phyloP scores from a whole-genome alignment of 2,797 vertebrate genomes.

The Pangasius krempfi region DNA sequence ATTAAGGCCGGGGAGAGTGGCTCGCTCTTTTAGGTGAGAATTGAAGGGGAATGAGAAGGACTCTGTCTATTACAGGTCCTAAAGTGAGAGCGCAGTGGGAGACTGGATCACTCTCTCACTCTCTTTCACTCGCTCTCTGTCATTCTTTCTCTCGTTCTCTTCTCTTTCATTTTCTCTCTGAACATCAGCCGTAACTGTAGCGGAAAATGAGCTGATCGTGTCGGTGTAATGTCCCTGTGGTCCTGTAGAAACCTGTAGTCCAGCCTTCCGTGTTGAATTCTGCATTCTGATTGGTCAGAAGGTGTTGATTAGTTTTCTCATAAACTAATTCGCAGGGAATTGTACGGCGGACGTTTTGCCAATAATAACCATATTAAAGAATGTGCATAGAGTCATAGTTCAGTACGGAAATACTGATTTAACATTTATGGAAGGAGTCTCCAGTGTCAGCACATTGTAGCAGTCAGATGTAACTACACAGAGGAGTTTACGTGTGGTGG shows the following conservation, averaged over 20 bases:
- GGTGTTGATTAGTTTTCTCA: not conserved
- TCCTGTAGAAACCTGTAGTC: too few relatives aligned
- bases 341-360: too few relatives aligned
- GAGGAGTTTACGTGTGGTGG: too few relatives aligned
- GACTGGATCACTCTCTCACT: constrained; percentile 49
- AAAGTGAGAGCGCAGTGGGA: constrained; percentile 67
- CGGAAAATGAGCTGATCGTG: not conserved
- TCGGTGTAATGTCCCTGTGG: not conserved
- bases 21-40: constrained; percentile 76
- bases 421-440: not conserved
- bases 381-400: too few relatives aligned
- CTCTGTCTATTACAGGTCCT: constrained; percentile 74
- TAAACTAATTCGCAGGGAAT: too few relatives aligned
- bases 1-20: constrained; percentile 74
- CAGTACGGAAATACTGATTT: not conserved
- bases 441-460: not conserved
- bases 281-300: not conserved
- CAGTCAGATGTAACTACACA: not conserved
- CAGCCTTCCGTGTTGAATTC: not conserved
- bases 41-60: constrained; percentile 74
- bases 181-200: not conserved
- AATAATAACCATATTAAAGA: too few relatives aligned
- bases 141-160: not conserved
- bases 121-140: not conserved
- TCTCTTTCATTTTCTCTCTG: not conserved